Evolutionary conservation across 64 coral and sea anemone species (phyloP), one percentile per base, ranked within the genome.

Genomic region (Catalaphyllia jardinei): DNA sequence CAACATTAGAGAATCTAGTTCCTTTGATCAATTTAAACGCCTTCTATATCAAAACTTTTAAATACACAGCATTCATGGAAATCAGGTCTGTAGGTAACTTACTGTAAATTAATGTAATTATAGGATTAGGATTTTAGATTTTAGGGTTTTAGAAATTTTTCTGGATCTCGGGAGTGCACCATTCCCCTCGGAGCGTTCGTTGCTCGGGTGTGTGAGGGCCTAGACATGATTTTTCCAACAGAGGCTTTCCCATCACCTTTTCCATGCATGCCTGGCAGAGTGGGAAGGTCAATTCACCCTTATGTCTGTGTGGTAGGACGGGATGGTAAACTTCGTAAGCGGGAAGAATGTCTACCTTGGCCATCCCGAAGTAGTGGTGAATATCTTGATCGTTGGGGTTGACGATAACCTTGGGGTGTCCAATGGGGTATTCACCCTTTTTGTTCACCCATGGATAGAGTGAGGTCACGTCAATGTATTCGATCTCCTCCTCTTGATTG

Each of bases 221-320:
- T 4, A 13, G 8, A 11, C 52, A 62, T 4, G 15, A 20, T 35
- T 20, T 33, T 11, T 65, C 35, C 24, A 17, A 9, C 2, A 91
- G 15, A 0, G 71, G 79, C 39, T 52, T 28, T 3, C n/a, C 49
- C n/a, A 61, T 20, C 15, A 85, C 31, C 0, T 15, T 13, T 65
- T 92, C 61, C 13, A 42, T 60, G 74, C 91, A 92, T 17, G 59
- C 15, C 0, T 62, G 39, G 8, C 91, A 93, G 1, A 93, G n/a
- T 12, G 86, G 91, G 31, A 93, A 93, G 3, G 60, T 80, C 20
- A 93, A 31, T 54, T 82, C 88, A 2, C 4, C 29, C 0, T 5
- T 31, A 8, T 59, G 17, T 16, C 91, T 76, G 24, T 81, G 82
- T 0, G 91, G 86, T 4, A 93, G 63, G 10, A 89, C 86, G 11